phyloP scores from a whole-genome alignment of 1,140 invertebrate species.

The Brachionus rubens region DNA sequence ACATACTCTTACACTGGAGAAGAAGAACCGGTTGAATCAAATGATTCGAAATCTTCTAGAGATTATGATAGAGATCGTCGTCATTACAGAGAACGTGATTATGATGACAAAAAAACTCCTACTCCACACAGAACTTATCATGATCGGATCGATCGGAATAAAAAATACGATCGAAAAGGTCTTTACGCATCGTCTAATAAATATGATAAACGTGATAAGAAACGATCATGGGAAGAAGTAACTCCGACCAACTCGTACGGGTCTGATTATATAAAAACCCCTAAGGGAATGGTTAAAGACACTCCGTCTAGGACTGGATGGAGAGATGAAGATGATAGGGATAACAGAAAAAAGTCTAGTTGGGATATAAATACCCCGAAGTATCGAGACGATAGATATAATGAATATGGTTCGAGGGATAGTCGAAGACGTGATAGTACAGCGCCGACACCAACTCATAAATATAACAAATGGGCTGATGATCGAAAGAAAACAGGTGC shows the following conservation, averaged over 20 bases:
- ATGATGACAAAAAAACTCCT: constrained; percentile 25
- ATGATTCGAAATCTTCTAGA: constrained; percentile 9
- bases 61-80: neutral
- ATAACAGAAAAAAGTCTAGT: constrained; percentile 15
- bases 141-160: neutral
- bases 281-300: neutral
- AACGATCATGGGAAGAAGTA: neutral
- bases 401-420: neutral
- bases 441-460: constrained; percentile 27
- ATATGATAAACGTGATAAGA: neutral
- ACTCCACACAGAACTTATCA: constrained; percentile 30
- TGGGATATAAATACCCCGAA: constrained; percentile 19
- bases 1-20: constrained; percentile 5
- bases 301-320: constrained; percentile 1
- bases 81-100: constrained; percentile 13
- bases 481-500: constrained; percentile 28
- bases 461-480: constrained; percentile 45
- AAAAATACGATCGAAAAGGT: constrained; percentile 24
- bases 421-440: neutral
- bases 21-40: neutral
- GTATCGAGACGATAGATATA: neutral
- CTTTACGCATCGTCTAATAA: constrained; percentile 19
- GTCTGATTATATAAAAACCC: constrained; percentile 17
- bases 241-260: neutral
- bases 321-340: constrained; percentile 6